Conservation (phyloP, 2,888 invertebrate genomes). For the Hoplodrina ambigua region DNA sequence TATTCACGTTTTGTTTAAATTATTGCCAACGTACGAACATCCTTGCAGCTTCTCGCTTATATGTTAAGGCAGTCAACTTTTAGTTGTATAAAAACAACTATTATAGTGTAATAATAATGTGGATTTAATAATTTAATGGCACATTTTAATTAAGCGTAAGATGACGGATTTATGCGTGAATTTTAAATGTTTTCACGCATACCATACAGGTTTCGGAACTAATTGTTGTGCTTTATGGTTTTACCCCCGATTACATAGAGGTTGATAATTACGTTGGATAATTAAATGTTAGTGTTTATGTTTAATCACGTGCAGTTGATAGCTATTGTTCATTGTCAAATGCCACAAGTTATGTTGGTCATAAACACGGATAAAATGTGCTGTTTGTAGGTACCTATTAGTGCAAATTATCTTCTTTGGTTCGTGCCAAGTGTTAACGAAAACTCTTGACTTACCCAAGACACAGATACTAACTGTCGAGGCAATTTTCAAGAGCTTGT, state of each 20-base stretch:
- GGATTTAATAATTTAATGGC: conserved; percentile 44
- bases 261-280: not conserved
- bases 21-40: conserved; percentile 74
- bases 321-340: conserved; percentile 20
- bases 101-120: conserved; percentile 42
- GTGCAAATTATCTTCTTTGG: not conserved
- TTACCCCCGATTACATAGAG: conserved; percentile 3
- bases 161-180: conserved; percentile 12
- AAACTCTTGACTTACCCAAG: not conserved
- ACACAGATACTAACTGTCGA: not conserved
- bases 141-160: conserved; percentile 37
- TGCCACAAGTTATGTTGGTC: conserved; percentile 4
- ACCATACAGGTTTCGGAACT: conserved; percentile 5
- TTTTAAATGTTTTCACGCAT: conserved; percentile 35
- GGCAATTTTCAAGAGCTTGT: not conserved
- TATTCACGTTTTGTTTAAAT: conserved; percentile 82
- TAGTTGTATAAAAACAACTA: conserved; percentile 67
- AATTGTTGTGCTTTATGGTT: conserved; percentile 29
- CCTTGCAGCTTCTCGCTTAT: conserved; percentile 72
- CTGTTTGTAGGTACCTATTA: not conserved
- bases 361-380: conserved; percentile 5
- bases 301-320: not conserved
- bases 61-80: conserved; percentile 84
- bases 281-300: conserved; percentile 10
- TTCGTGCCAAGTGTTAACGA: not conserved